phyloP scores from a whole-genome alignment of 2,888 invertebrate species.

The Cheilosia impressa region DNA sequence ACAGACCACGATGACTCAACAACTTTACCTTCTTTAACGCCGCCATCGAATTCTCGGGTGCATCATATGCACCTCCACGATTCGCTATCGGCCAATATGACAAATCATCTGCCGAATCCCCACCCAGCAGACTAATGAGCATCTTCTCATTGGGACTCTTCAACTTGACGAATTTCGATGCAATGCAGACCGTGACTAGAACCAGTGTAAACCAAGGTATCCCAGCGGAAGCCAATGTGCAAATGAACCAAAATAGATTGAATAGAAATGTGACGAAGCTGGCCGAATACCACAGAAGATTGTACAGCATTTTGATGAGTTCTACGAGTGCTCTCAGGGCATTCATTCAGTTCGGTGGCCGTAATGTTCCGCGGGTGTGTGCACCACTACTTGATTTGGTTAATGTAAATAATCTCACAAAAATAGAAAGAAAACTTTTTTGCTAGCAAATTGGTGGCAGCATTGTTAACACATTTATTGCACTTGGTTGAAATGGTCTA shows the following conservation, averaged over 20 bases:
- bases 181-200: constrained; percentile 81
- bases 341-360: constrained; percentile 79
- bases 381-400: constrained; percentile 7
- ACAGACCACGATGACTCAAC: constrained; percentile 10
- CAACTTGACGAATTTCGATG: constrained; percentile 83
- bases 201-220: constrained; percentile 82
- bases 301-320: constrained; percentile 82
- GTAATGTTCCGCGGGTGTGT: constrained; percentile 2
- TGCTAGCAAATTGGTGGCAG: constrained; percentile 32
- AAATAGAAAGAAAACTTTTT: constrained; percentile 31
- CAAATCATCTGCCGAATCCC: constrained; percentile 80
- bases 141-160: constrained; percentile 82
- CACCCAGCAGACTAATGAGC: constrained; percentile 79
- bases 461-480: constrained; percentile 31
- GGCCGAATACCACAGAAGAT: constrained; percentile 81
- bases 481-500: background rate
- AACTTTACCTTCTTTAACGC: constrained; percentile 82
- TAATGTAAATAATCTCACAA: constrained; percentile 40
- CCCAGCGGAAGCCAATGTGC: constrained; percentile 81
- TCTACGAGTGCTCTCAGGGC: constrained; percentile 80
- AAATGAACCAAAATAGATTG: constrained; percentile 82
- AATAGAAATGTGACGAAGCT: constrained; percentile 81
- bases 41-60: constrained; percentile 83
- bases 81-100: constrained; percentile 83
- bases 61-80: constrained; percentile 83